Evolutionary conservation across 2,113 vertebrate genomes (phyloP).

Genomic region (Catharus minimus): DNA sequence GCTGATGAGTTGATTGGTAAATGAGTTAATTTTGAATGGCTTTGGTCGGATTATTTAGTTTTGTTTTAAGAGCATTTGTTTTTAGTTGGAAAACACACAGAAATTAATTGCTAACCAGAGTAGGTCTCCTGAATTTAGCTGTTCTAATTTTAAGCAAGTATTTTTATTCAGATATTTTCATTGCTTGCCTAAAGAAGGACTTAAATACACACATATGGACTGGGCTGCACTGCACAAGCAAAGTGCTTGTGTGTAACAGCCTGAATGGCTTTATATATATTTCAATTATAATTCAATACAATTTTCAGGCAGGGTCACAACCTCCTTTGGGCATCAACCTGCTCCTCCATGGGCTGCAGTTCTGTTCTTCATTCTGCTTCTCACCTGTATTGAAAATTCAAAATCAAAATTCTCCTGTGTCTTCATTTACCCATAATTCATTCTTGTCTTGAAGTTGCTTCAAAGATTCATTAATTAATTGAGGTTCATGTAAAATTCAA

Average conservation of each 20-base stretch:
- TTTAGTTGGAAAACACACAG: neutral
- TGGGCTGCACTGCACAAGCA: neutral
- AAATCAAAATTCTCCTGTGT: neutral
- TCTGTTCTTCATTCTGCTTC: neutral
- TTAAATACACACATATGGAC: neutral
- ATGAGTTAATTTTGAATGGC: neutral
- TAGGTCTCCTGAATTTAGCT: neutral
- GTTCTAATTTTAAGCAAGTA: neutral
- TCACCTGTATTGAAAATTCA: neutral
- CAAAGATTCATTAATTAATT: neutral
- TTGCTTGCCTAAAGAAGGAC: neutral
- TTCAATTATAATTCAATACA: neutral
- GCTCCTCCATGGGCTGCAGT: neutral
- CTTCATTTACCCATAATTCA: neutral
- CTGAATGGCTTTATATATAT: neutral
- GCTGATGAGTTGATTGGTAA: neutral
- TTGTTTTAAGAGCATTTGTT: neutral
- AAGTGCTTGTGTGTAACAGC: neutral
- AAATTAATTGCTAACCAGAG: neutral
- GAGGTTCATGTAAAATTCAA: neutral
- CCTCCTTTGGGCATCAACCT: neutral
- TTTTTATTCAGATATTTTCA: neutral
- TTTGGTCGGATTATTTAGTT: neutral
- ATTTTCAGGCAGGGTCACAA: neutral
- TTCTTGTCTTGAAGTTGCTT: neutral